A percentile compares a stretch with the other conserved stretches of the same genome.
phyloP scores from a whole-genome alignment of 2,113 vertebrate genomes.

The Ameiurus melas region DNA sequence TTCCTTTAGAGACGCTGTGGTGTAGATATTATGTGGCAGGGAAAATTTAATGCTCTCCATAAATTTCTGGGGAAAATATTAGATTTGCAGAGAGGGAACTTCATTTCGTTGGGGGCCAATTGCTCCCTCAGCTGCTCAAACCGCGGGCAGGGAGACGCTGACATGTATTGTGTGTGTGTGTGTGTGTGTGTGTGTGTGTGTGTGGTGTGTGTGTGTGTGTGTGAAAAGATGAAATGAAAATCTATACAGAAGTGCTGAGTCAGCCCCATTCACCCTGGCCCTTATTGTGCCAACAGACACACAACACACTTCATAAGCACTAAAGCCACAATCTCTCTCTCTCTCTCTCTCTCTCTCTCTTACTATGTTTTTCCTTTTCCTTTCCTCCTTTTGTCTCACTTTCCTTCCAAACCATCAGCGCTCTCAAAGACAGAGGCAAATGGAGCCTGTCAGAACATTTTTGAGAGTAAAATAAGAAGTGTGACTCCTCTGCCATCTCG shows the following conservation, averaged over 20 bases:
- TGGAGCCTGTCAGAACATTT: constrained; percentile 67
- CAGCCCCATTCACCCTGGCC: constrained; percentile 65
- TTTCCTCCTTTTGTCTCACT: not conserved
- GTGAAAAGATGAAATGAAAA: constrained; percentile 80
- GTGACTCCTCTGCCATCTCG: constrained; percentile 11
- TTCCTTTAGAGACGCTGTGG: constrained; percentile 91
- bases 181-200: constrained; percentile 30
- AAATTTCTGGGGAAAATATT: constrained; percentile 84
- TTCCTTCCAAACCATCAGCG: not conserved
- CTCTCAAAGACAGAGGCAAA: constrained; percentile 55
- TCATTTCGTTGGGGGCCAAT: constrained; percentile 85
- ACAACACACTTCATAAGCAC: constrained; percentile 63
- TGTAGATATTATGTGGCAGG: constrained; percentile 92
- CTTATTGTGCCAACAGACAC: constrained; percentile 79
- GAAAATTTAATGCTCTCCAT: constrained; percentile 97
- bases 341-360: not conserved
- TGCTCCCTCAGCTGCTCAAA: constrained; percentile 73
- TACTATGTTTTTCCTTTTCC: not conserved
- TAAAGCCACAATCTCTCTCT: constrained; percentile 48
- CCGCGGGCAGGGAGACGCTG: constrained; percentile 43
- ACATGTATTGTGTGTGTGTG: constrained; percentile 35
- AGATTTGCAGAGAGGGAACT: constrained; percentile 90
- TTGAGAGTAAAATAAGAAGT: constrained; percentile 59
- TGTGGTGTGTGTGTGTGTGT: constrained; percentile 55
- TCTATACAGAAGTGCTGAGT: constrained; percentile 81